phyloP scores from a whole-genome alignment of 2,797 vertebrate genomes.

The Siniperca scherzeri region DNA sequence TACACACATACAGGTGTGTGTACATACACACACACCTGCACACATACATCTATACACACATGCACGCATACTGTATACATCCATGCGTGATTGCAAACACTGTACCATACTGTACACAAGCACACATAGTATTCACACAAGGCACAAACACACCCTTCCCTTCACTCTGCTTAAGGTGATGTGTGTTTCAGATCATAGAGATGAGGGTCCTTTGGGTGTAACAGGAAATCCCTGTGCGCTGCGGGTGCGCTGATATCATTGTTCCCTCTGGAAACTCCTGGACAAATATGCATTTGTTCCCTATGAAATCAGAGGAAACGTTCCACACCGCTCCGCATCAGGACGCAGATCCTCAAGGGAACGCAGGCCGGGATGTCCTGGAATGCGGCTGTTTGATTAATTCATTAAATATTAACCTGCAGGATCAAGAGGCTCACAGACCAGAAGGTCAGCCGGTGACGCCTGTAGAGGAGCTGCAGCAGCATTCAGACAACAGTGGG shows the following conservation, averaged over 20 bases:
- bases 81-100: background rate
- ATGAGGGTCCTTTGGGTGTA: slow-evolving; percentile 57
- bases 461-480: background rate
- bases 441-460: slow-evolving; percentile 36
- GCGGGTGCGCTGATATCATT: slow-evolving; percentile 75
- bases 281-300: slow-evolving; percentile 71
- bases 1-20: background rate
- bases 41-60: background rate
- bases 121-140: background rate
- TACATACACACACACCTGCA: background rate
- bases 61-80: too few relatives aligned
- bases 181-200: slow-evolving; percentile 22
- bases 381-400: slow-evolving; percentile 65
- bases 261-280: slow-evolving; percentile 76
- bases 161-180: slow-evolving; percentile 20
- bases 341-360: slow-evolving; percentile 42
- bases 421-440: background rate
- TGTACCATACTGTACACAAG: background rate
- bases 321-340: slow-evolving; percentile 40
- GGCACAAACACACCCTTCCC: slow-evolving; percentile 9
- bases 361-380: slow-evolving; percentile 47
- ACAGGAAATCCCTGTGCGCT: slow-evolving; percentile 74
- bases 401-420: slow-evolving; percentile 58
- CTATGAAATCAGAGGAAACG: slow-evolving; percentile 72
- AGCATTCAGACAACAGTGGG: background rate